Evolutionary conservation across 2,888 invertebrate genomes (phyloP).

Genomic region (Chironomus riparius): DNA sequence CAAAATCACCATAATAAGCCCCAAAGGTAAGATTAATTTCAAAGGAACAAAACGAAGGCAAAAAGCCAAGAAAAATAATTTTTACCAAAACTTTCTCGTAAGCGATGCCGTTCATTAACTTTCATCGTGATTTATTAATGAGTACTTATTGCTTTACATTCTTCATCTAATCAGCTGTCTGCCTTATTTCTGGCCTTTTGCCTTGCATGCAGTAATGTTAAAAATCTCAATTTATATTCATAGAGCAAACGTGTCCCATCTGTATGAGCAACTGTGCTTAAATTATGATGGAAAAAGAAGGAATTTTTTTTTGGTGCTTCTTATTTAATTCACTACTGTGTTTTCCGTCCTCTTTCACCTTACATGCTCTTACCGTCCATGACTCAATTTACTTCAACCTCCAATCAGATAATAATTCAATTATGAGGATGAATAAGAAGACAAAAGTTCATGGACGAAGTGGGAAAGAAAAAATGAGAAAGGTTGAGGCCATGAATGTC

Average conservation of each 20-base stretch:
- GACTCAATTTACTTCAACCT: not conserved
- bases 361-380: too few relatives aligned
- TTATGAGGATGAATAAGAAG: not conserved
- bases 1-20: too few relatives aligned
- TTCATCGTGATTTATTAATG: constrained; percentile 19
- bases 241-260: not conserved
- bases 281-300: not conserved
- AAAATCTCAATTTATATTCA: constrained; percentile 19
- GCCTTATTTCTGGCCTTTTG: too few relatives aligned
- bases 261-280: not conserved
- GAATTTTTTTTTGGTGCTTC: not conserved
- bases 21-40: not conserved
- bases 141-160: constrained; percentile 7
- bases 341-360: too few relatives aligned
- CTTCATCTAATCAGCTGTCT: too few relatives aligned
- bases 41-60: not conserved
- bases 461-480: too few relatives aligned
- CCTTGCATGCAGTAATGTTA: too few relatives aligned
- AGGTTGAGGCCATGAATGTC: too few relatives aligned
- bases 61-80: not conserved
- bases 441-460: too few relatives aligned
- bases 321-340: too few relatives aligned
- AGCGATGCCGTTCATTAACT: not conserved
- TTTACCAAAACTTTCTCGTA: not conserved
- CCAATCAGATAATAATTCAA: constrained; percentile 18